Percentiles rank a stretch among this genome's conserved stretches.
These are phyloP conservation scores for Pithys albifrons DNA, from an alignment of 2,113 vertebrate genomes.

Conservation along the genomic window DNA sequence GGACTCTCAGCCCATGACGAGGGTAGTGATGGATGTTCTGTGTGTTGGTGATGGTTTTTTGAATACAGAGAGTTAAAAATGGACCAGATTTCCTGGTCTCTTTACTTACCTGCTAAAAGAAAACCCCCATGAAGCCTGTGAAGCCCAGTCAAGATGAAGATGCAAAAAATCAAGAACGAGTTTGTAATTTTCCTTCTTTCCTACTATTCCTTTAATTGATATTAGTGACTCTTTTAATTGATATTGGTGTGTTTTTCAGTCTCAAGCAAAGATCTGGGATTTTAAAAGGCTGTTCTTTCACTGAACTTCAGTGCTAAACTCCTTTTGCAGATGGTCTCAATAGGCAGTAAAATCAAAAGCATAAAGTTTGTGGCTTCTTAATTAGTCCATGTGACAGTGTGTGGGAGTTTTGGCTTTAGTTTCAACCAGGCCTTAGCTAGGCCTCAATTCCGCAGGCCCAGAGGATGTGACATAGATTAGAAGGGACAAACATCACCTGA, in stretches of 20 bases:
- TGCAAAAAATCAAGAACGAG: not conserved
- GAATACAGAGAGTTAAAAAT: not conserved
- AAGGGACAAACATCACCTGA: no score
- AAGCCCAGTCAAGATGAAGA: not conserved
- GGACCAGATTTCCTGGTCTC: not conserved
- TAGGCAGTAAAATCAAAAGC: not conserved
- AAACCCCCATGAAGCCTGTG: not conserved
- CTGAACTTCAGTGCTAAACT: not conserved
- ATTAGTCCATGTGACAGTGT: not conserved
- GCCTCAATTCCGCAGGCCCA: no score
- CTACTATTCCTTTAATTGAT: not conserved
- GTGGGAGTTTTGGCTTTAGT: no score
- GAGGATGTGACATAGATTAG: no score
- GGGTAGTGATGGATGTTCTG: not conserved
- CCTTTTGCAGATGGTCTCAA: not conserved
- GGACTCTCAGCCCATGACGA: not conserved
- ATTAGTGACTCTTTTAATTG: not conserved
- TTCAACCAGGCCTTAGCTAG: no score
- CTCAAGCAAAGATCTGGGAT: not conserved
- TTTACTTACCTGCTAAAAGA: not conserved
- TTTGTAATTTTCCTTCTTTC: not conserved
- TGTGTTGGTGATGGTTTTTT: not conserved
- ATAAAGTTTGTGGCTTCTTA: not conserved
- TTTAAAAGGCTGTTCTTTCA: not conserved
- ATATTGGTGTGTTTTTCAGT: not conserved